phyloP scores from a whole-genome alignment of 2,888 invertebrate species.

The Pheosia gnoma region DNA sequence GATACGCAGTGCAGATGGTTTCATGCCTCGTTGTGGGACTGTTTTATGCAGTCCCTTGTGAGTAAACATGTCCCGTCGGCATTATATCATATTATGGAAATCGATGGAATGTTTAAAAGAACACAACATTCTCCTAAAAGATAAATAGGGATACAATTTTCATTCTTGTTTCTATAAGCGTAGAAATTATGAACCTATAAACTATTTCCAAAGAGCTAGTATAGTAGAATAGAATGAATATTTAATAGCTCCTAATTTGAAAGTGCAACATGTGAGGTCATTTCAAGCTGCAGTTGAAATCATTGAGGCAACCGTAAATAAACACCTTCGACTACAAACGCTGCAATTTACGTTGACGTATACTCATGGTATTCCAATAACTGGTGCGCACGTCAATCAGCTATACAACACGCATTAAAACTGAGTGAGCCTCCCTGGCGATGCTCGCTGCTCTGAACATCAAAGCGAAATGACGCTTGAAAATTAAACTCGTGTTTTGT shows the following conservation, averaged over 20 bases:
- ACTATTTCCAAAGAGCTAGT: too few species aligned
- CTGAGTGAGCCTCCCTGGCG: background rate
- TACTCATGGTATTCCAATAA: background rate
- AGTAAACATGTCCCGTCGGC: too few species aligned
- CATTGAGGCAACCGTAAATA: background rate
- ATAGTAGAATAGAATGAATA: too few species aligned
- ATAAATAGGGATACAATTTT: too few species aligned
- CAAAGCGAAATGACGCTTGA: constrained; percentile 26
- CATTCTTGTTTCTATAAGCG: too few species aligned
- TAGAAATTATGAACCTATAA: too few species aligned
- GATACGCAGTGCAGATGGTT: too few species aligned
- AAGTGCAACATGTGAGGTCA: background rate
- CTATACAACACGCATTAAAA: background rate
- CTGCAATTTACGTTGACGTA: background rate
- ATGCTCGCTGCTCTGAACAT: constrained; percentile 13
- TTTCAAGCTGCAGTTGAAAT: background rate
- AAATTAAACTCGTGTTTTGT: constrained; percentile 33
- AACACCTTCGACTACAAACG: constrained; percentile 2
- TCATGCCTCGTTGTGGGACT: too few species aligned
- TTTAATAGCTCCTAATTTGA: background rate
- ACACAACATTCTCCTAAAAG: too few species aligned
- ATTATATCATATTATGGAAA: too few species aligned
- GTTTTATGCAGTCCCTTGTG: too few species aligned
- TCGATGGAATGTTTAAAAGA: too few species aligned
- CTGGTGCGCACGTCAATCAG: background rate